Evolutionary conservation across 2,888 invertebrate species (phyloP).

Genomic region (Dione juno): DNA sequence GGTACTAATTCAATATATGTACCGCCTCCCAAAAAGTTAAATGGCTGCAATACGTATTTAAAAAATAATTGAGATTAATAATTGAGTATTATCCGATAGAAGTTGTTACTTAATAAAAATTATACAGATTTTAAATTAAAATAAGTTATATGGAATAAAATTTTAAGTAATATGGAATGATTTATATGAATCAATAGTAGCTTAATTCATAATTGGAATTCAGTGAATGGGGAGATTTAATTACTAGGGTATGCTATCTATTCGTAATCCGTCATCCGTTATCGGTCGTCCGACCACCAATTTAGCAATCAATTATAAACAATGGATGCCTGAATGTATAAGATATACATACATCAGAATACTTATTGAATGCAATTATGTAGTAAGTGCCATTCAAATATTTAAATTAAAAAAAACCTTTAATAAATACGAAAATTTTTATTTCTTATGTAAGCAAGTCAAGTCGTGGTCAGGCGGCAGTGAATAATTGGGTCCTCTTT

Average conservation of each 20-base stretch:
- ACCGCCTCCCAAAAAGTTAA: neutral
- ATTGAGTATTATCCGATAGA: too few species aligned
- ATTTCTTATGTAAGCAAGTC: constrained; percentile 1
- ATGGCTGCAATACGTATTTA: neutral
- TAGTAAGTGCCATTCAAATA: neutral
- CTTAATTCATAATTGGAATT: too few species aligned
- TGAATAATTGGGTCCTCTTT: neutral
- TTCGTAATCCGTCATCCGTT: neutral
- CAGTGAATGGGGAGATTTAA: too few species aligned
- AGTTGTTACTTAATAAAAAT: too few species aligned
- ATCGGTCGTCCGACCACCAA: neutral
- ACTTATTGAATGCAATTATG: too few species aligned
- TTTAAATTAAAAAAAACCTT: neutral
- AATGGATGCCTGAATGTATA: too few species aligned
- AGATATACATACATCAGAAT: too few species aligned
- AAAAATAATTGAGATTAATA: neutral
- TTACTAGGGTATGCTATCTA: neutral
- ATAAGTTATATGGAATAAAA: too few species aligned
- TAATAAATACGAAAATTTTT: neutral
- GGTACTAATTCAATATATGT: neutral
- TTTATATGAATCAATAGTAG: too few species aligned
- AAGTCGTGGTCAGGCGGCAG: neutral
- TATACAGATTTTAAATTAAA: too few species aligned
- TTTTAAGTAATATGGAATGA: too few species aligned
- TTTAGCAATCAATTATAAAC: too few species aligned